Percentiles rank a stretch among this genome's conserved stretches.
Evolutionary conservation across 2,797 vertebrate genomes (phyloP).

Genomic region (Steatocranus sp.): DNA sequence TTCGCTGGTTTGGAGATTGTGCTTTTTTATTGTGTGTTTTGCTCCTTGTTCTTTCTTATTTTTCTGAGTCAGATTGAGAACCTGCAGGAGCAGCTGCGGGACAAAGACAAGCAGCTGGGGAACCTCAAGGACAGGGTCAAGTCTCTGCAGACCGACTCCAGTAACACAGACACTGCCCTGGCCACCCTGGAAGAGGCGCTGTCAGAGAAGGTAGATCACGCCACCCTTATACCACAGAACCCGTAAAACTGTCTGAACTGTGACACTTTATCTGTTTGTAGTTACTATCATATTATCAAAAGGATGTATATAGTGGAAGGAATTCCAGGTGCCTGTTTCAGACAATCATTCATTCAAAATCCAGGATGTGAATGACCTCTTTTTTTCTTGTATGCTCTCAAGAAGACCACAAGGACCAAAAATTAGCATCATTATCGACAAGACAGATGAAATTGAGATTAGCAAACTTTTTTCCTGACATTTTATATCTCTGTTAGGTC

Average conservation of each 20-base stretch:
- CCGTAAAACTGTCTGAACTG: neutral
- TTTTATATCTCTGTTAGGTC: neutral
- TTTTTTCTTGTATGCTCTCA: neutral
- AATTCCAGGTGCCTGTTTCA: neutral
- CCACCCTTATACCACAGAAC: neutral
- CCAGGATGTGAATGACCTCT: neutral
- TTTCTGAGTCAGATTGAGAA: constrained; percentile 77
- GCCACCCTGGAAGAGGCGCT: constrained; percentile 95
- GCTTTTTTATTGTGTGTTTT: neutral
- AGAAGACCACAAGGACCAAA: neutral
- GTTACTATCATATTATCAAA: neutral
- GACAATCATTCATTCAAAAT: neutral
- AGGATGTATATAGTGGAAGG: neutral
- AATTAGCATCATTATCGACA: neutral
- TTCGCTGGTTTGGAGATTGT: neutral
- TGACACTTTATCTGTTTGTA: neutral
- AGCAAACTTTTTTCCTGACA: neutral
- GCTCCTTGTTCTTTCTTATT: neutral
- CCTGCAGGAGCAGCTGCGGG: constrained; percentile 94
- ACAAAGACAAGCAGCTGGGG: constrained; percentile 96
- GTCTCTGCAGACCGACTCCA: constrained; percentile 95
- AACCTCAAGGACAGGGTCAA: constrained; percentile 97
- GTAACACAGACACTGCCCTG: constrained; percentile 95
- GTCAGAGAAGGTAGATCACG: constrained; percentile 87
- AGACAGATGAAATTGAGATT: neutral